Evolutionary conservation across 2,888 invertebrate species (phyloP), one percentile per base, ranked within the genome.

Genomic region (Dugesia japonica): DNA sequence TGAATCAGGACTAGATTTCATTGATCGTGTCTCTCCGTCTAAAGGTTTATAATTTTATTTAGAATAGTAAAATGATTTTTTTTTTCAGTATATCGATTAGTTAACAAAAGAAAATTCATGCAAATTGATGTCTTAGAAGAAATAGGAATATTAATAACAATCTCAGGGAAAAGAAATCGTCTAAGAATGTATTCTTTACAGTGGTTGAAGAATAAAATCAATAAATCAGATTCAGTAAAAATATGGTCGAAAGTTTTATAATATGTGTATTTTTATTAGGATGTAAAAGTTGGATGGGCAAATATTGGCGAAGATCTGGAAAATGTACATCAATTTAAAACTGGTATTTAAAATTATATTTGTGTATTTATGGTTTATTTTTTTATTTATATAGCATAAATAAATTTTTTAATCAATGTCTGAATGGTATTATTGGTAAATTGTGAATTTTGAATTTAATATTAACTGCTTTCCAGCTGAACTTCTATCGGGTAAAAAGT

Each of bases 281-380:
- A 56, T 13, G 7, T 56, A n/a, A 56, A 56, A 23, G 56, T 56
- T n/a, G 56, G 56, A n/a, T 56, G 56, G 56, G 56, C 56, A 56
- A 56, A 56, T 56, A 56, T 56, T 23, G 56, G 56, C 1, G 56
- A 56, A 56, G 56, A 56, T 56, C 17, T 56, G 23, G 56, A 56
- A 56, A 56, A 56, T 56, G 56, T 56, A 20, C 56, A 20, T n/a
- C 56, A 56, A 56, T 56, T 56, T 56, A 56, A 56, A 56, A 56
- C 56, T 4, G 56, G 56, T 56, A 56, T 20, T 56, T 56, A 20
- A 38, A 38, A 13, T 38, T 38, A 13, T 38, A 38, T 38, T 38
- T 38, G 17, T 38, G 9, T 38, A 38, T 38, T 9, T 13, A 38
- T 38, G 38, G 9, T 38, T 9, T 38, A 38, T 13, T 38, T 38